Conservation (phyloP, 2,888 invertebrate species). For the Lucinisca nassula region DNA sequence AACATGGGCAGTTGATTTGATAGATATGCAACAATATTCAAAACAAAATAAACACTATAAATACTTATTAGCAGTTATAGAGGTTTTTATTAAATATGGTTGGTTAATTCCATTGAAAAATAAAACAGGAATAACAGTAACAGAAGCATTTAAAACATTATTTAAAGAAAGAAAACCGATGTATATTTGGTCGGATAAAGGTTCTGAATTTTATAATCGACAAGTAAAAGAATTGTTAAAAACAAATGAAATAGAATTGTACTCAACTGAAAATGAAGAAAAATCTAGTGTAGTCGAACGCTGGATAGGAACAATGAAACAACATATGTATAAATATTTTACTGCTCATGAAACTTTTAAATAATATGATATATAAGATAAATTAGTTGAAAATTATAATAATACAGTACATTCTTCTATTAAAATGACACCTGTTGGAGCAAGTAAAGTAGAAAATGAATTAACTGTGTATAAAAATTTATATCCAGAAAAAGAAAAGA, state of each 20-base stretch:
- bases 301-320: conserved; percentile 32
- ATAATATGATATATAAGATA: conserved; percentile 7
- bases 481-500: conserved; percentile 1
- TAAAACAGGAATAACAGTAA: conserved; percentile 45
- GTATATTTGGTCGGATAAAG: conserved; percentile 36
- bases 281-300: conserved; percentile 38
- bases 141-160: conserved; percentile 25
- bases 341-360: background rate
- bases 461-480: conserved; percentile 21
- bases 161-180: conserved; percentile 11
- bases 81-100: conserved; percentile 44
- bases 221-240: conserved; percentile 10
- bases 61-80: conserved; percentile 47
- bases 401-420: conserved; percentile 16
- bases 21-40: conserved; percentile 36
- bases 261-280: conserved; percentile 52
- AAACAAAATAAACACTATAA: conserved; percentile 28
- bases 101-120: conserved; percentile 57
- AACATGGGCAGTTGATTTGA: conserved; percentile 55
- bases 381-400: conserved; percentile 16
- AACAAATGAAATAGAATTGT: conserved; percentile 21
- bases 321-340: too few species aligned
- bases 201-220: conserved; percentile 40
- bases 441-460: conserved; percentile 31
- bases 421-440: conserved; percentile 37